These are phyloP conservation scores for Arrhopalites spinosus DNA, from an alignment of 2,888 invertebrate species.

Conservation along the genomic window DNA sequence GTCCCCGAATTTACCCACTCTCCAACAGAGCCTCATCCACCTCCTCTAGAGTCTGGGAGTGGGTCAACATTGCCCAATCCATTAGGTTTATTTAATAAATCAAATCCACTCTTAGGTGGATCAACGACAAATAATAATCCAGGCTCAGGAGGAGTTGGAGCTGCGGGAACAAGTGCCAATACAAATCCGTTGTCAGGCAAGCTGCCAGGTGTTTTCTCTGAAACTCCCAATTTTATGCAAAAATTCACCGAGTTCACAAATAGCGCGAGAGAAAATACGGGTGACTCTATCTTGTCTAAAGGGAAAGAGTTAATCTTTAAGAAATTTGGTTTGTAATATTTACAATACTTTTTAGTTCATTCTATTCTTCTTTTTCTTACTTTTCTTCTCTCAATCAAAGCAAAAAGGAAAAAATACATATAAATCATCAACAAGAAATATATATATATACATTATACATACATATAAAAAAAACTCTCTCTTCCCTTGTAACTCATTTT, in stretches of 20 bases:
- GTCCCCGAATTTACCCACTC: slow-evolving; percentile 60
- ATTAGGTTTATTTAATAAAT: slow-evolving; percentile 30
- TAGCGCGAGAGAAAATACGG: slow-evolving; percentile 65
- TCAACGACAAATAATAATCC: slow-evolving; percentile 18
- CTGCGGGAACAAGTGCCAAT: slow-evolving; percentile 52
- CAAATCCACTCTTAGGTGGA: slow-evolving; percentile 27
- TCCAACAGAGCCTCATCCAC: slow-evolving; percentile 43
- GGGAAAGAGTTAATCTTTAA: slow-evolving; percentile 93
- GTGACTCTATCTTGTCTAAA: slow-evolving; percentile 87
- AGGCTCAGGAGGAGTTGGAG: slow-evolving; percentile 41
- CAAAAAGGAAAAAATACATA: too few species aligned
- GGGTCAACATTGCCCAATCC: slow-evolving; percentile 32
- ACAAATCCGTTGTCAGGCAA: slow-evolving; percentile 51
- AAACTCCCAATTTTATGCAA: slow-evolving; percentile 78
- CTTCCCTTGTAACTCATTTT: too few species aligned
- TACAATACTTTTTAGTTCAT: neutral
- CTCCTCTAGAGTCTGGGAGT: slow-evolving; percentile 26
- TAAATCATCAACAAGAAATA: too few species aligned
- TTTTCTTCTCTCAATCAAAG: neutral
- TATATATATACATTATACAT: too few species aligned
- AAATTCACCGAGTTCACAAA: slow-evolving; percentile 83
- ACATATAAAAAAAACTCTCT: too few species aligned
- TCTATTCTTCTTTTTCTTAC: neutral
- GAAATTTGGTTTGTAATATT: slow-evolving; percentile 67
- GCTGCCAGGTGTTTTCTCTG: slow-evolving; percentile 53